These are phyloP conservation scores for Plutella xylostella DNA, from an alignment of 2,888 invertebrate genomes.

Conservation along the genomic window DNA sequence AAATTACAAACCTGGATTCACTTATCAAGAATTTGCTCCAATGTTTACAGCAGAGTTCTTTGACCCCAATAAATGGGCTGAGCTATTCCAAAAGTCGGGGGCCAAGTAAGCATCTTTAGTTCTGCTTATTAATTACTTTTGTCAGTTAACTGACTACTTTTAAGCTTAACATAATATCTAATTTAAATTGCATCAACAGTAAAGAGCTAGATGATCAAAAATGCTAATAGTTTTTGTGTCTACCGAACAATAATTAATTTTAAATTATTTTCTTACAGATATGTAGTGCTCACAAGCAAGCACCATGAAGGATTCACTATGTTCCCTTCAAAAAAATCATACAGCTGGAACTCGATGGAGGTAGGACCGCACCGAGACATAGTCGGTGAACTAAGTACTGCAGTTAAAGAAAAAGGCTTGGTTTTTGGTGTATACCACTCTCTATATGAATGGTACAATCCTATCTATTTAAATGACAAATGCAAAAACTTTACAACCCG, in stretches of 20 bases:
- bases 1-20: conserved; percentile 80
- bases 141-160: no score
- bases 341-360: conserved; percentile 87
- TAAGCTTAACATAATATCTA: no score
- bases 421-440: conserved; percentile 90
- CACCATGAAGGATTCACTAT: conserved; percentile 90
- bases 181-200: no score
- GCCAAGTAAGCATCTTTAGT: conserved; percentile 70
- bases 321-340: conserved; percentile 86
- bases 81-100: conserved; percentile 80
- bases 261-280: conserved; percentile 51
- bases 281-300: conserved; percentile 87
- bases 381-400: conserved; percentile 79
- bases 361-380: conserved; percentile 83
- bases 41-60: conserved; percentile 87
- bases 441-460: conserved; percentile 90
- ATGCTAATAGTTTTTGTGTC: not conserved
- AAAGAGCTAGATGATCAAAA: no score
- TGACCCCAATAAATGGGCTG: conserved; percentile 81
- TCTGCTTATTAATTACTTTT: not conserved
- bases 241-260: conserved; percentile 1
- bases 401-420: conserved; percentile 73
- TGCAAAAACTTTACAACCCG: conserved; percentile 70
- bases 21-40: conserved; percentile 85
- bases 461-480: conserved; percentile 80